Conservation (phyloP, 1,140 invertebrate species). For the Temnothorax curvispinosus region DNA sequence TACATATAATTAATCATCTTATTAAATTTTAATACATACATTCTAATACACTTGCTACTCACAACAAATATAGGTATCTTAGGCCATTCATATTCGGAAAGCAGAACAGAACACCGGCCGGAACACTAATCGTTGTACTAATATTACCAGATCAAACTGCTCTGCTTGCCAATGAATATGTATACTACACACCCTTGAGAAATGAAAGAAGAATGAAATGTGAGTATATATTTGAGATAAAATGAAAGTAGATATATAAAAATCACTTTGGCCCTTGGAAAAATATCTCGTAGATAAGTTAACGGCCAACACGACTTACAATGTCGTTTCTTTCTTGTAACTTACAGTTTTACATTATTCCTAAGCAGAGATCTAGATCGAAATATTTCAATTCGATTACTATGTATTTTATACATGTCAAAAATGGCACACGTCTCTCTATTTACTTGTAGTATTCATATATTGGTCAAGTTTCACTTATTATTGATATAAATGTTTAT, state of each 20-base stretch:
- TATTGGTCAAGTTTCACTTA: too few species aligned
- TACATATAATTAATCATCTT: constrained; percentile 19
- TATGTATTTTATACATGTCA: too few species aligned
- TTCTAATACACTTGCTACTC: constrained; percentile 29
- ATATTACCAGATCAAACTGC: constrained; percentile 13
- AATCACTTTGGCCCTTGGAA: constrained; percentile 65
- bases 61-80: constrained; percentile 22
- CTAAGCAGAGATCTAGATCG: not conserved
- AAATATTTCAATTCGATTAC: too few species aligned
- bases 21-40: constrained; percentile 40
- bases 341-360: not conserved
- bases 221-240: constrained; percentile 63
- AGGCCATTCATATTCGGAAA: constrained; percentile 10
- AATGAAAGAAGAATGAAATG: constrained; percentile 42
- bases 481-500: too few species aligned
- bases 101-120: not conserved
- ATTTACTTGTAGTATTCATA: too few species aligned
- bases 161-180: constrained; percentile 17
- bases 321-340: not conserved
- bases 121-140: constrained; percentile 37
- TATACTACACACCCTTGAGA: constrained; percentile 26
- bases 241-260: constrained; percentile 74
- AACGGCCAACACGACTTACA: not conserved
- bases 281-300: not conserved
- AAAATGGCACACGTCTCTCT: too few species aligned